Percentiles rank a stretch among this genome's conserved stretches.
Evolutionary conservation across 2,113 vertebrate genomes (phyloP).

Genomic region (Heteronetta atricapilla): DNA sequence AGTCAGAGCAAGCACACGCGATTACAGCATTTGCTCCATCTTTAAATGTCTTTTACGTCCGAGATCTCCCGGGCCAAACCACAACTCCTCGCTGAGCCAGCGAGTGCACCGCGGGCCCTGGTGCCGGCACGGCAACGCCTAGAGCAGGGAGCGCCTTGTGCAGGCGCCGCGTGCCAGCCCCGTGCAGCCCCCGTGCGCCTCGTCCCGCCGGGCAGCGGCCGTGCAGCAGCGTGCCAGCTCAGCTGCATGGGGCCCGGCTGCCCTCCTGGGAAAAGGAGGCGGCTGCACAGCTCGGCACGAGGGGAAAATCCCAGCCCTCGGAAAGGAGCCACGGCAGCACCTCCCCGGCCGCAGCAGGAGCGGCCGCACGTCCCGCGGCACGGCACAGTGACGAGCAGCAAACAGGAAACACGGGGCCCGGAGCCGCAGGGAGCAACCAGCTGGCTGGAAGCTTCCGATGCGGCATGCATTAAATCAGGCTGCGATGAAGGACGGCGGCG

Average conservation of each 20-base stretch:
- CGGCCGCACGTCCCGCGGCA: not conserved
- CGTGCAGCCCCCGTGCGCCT: not conserved
- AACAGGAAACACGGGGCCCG: accelerated
- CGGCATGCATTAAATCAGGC: not conserved
- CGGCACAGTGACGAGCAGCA: accelerated
- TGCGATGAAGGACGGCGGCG: not conserved
- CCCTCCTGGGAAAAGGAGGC: not conserved
- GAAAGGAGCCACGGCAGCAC: accelerated
- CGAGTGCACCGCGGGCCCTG: not conserved
- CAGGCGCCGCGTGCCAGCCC: not conserved
- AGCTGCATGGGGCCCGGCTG: no score
- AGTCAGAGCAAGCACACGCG: not conserved
- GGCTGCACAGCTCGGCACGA: not conserved
- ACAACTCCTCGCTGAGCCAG: not conserved
- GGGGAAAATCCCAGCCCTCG: not conserved
- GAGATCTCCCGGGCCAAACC: not conserved
- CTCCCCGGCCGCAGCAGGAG: not conserved
- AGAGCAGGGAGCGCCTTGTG: not conserved
- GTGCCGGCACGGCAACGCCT: not conserved
- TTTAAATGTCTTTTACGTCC: not conserved
- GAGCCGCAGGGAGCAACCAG: accelerated
- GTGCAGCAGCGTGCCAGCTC: accelerated
- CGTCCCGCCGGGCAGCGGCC: accelerated
- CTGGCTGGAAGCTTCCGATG: not conserved
- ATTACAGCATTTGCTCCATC: not conserved